These are phyloP conservation scores for Drosophila lowei DNA, from an alignment of 1,140 invertebrate genomes.

Conservation along the genomic window DNA sequence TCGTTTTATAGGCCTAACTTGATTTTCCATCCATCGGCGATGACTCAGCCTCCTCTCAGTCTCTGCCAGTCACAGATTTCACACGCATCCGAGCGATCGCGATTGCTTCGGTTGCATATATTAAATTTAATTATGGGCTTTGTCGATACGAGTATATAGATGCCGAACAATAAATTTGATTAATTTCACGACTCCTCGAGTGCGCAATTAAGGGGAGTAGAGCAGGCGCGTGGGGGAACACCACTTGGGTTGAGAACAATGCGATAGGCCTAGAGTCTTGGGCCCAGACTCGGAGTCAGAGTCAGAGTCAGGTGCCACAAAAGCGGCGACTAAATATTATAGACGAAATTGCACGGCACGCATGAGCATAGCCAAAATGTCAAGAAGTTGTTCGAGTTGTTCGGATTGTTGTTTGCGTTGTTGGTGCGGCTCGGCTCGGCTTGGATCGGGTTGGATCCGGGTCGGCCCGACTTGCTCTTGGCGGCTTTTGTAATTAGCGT, in stretches of 20 bases:
- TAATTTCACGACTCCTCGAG: conserved; percentile 53
- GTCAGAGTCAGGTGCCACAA: conserved; percentile 5
- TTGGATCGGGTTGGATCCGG: conserved; percentile 8
- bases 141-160: neutral
- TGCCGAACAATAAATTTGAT: conserved; percentile 48
- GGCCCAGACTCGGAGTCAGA: conserved; percentile 46
- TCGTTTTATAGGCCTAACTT: neutral
- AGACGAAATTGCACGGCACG: conserved; percentile 47
- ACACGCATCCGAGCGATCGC: conserved; percentile 55
- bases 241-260: conserved; percentile 38
- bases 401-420: conserved; percentile 20
- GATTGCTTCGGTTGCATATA: conserved; percentile 43
- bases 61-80: conserved; percentile 34
- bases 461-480: conserved; percentile 33
- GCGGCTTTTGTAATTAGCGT: conserved; percentile 66
- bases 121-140: conserved; percentile 62
- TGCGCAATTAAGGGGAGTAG: conserved; percentile 38
- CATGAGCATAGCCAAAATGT: conserved; percentile 60
- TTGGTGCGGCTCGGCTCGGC: conserved; percentile 21
- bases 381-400: conserved; percentile 55
- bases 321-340: conserved; percentile 34
- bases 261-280: conserved; percentile 47
- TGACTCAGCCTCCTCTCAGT: conserved; percentile 55
- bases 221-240: neutral
- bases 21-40: conserved; percentile 9